These are phyloP conservation scores for Drosophila histrio DNA, from an alignment of 2,888 invertebrate species.

Conservation along the genomic window DNA sequence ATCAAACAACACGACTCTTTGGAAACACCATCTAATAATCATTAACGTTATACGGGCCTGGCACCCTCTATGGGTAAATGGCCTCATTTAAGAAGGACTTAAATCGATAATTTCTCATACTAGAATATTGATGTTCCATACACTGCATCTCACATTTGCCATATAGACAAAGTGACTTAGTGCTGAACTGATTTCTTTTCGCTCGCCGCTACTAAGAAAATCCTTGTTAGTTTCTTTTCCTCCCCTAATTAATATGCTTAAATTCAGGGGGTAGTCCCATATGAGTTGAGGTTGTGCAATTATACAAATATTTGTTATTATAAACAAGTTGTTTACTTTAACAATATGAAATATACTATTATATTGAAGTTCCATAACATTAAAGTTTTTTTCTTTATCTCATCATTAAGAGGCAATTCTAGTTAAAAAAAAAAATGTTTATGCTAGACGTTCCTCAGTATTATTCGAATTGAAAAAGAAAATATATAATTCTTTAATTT, in stretches of 20 bases:
- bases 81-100: no score
- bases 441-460: slow-evolving; percentile 51
- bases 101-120: slow-evolving; percentile 73
- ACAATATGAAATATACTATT: slow-evolving; percentile 1
- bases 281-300: slow-evolving; percentile 85
- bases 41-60: slow-evolving; percentile 85
- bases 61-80: slow-evolving; percentile 83
- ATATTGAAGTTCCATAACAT: slow-evolving; percentile 12
- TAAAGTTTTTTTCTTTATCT: not conserved
- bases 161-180: slow-evolving; percentile 76
- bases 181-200: slow-evolving; percentile 44
- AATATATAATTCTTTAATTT: slow-evolving; percentile 26
- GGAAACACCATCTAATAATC: no score
- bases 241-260: slow-evolving; percentile 89
- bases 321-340: slow-evolving; percentile 47
- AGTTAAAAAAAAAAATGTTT: slow-evolving; percentile 31
- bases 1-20: slow-evolving; percentile 53
- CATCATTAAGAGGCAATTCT: slow-evolving; percentile 46
- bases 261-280: slow-evolving; percentile 83
- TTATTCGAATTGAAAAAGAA: slow-evolving; percentile 29
- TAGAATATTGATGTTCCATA: slow-evolving; percentile 50
- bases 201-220: slow-evolving; percentile 88
- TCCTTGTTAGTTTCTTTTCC: slow-evolving; percentile 89
- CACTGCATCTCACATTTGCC: slow-evolving; percentile 69
- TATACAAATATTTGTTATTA: not conserved